phyloP scores from a whole-genome alignment of 2,888 invertebrate species.

The Drosophila leonis region DNA sequence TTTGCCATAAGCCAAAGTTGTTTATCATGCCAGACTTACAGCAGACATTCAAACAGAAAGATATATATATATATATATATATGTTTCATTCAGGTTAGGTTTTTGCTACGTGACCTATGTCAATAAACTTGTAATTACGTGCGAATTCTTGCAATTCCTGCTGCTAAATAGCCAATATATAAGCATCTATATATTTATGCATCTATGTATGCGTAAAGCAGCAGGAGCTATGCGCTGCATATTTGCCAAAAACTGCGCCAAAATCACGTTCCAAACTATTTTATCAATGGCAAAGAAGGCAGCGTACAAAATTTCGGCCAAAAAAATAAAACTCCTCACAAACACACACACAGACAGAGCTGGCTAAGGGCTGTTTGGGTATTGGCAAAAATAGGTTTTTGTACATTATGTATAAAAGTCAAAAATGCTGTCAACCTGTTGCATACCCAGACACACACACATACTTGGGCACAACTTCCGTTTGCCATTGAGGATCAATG shows the following conservation, averaged over 20 bases:
- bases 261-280: constrained; percentile 83
- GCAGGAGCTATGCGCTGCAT: constrained; percentile 63
- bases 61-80: background rate
- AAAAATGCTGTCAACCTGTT: constrained; percentile 80
- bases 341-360: background rate
- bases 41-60: background rate
- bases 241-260: constrained; percentile 74
- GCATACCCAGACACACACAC: constrained; percentile 31
- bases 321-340: constrained; percentile 13
- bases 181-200: constrained; percentile 8
- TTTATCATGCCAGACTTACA: constrained; percentile 27
- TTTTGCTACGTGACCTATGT: constrained; percentile 72
- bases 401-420: constrained; percentile 66
- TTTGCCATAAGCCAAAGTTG: constrained; percentile 15
- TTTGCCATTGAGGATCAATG: constrained; percentile 63
- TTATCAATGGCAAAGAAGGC: constrained; percentile 70
- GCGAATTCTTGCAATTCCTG: constrained; percentile 56
- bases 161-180: constrained; percentile 24
- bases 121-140: constrained; percentile 76
- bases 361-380: constrained; percentile 20
- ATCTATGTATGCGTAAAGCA: constrained; percentile 36
- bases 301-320: constrained; percentile 28
- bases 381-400: constrained; percentile 34
- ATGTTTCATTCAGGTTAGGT: constrained; percentile 36
- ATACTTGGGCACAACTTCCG: constrained; percentile 37